Percentiles rank a stretch among this genome's conserved stretches.
Evolutionary conservation across 2,888 invertebrate species (phyloP).

Genomic region (Ochropleura leucogaster): DNA sequence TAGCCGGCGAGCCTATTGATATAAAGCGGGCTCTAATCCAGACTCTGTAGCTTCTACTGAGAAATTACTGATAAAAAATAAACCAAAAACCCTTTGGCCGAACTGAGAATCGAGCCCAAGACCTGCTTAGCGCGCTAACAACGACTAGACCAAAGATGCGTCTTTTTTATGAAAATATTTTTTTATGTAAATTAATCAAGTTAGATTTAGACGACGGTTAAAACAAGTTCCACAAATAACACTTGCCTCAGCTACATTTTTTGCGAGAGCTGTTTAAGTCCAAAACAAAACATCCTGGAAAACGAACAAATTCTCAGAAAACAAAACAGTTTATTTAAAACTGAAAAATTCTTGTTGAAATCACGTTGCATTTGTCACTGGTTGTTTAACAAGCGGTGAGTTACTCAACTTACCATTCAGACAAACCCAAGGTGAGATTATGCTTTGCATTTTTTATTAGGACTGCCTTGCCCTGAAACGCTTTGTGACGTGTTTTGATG

Average conservation of each 20-base stretch:
- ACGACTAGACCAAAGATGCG: no score
- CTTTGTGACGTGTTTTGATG: constrained; percentile 66
- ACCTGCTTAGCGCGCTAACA: no score
- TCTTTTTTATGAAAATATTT: neutral
- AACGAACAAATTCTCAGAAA: constrained; percentile 24
- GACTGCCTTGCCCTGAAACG: constrained; percentile 74
- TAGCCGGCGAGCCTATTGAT: no score
- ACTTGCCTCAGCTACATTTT: constrained; percentile 4
- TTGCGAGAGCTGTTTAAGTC: neutral
- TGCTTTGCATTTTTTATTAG: constrained; percentile 78
- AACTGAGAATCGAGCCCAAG: no score
- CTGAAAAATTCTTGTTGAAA: constrained; percentile 52
- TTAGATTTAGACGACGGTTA: neutral
- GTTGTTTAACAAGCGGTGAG: constrained; percentile 60
- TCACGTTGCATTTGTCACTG: constrained; percentile 57
- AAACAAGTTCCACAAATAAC: constrained; percentile 2
- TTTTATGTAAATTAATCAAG: neutral
- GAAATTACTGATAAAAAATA: no score
- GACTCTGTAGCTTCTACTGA: no score
- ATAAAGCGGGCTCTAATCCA: no score
- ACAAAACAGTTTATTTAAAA: constrained; percentile 40
- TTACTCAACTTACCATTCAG: constrained; percentile 74
- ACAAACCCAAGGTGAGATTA: constrained; percentile 74
- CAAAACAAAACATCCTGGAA: constrained; percentile 3
- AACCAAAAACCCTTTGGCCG: no score